Percentiles rank a stretch among this genome's conserved stretches.
These are phyloP conservation scores for Drosophila niveifrons DNA, from an alignment of 2,888 invertebrate genomes.

Conservation along the genomic window DNA sequence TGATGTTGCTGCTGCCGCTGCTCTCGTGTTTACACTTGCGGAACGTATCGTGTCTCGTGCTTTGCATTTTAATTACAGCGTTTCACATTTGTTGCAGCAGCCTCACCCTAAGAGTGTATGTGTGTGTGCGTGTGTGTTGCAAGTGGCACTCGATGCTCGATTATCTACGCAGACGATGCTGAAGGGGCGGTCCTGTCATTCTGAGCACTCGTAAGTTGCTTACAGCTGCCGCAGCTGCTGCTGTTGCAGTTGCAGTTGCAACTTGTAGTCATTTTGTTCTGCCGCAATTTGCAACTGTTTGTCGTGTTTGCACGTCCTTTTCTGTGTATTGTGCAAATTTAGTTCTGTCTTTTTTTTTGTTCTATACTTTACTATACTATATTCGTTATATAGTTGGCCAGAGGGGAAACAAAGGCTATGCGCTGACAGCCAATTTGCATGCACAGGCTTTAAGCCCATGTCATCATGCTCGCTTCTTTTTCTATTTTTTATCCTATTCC, in stretches of 20 bases:
- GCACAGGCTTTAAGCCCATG: slow-evolving; percentile 38
- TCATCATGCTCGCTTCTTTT: slow-evolving; percentile 17
- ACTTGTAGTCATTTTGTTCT: slow-evolving; percentile 51
- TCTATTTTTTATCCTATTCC: slow-evolving; percentile 1
- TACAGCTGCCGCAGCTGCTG: slow-evolving; percentile 38
- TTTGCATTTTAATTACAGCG: slow-evolving; percentile 76
- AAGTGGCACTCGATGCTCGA: slow-evolving; percentile 63
- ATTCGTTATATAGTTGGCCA: slow-evolving; percentile 3
- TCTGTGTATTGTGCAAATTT: slow-evolving; percentile 76
- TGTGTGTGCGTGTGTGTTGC: slow-evolving; percentile 31
- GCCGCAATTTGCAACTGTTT: slow-evolving; percentile 74
- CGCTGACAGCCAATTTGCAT: slow-evolving; percentile 53
- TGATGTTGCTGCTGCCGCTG: not conserved
- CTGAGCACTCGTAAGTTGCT: slow-evolving; percentile 40
- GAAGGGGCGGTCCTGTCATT: slow-evolving; percentile 5
- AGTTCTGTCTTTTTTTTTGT: slow-evolving; percentile 41
- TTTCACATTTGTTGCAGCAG: slow-evolving; percentile 49
- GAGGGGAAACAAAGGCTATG: not conserved
- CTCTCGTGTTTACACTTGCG: slow-evolving; percentile 4
- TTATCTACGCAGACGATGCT: slow-evolving; percentile 63
- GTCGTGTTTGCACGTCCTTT: slow-evolving; percentile 74
- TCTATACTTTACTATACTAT: slow-evolving; percentile 14
- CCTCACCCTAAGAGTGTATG: slow-evolving; percentile 9
- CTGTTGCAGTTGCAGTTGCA: slow-evolving; percentile 29
- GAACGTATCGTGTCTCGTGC: slow-evolving; percentile 49